These are phyloP conservation scores for Meta bourneti DNA, from an alignment of 2,888 invertebrate genomes.

Conservation along the genomic window DNA sequence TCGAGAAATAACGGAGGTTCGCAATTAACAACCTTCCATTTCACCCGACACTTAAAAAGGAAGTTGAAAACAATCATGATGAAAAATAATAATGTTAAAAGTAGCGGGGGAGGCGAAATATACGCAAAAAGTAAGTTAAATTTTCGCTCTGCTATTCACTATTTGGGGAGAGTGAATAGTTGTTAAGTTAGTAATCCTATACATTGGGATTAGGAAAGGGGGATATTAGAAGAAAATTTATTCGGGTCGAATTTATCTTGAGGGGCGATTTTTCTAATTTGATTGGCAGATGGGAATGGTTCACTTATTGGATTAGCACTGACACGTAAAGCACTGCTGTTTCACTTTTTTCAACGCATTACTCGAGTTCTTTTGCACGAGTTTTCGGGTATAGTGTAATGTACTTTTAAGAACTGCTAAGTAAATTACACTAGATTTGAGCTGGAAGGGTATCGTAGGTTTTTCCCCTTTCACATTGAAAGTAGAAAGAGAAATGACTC, in stretches of 20 bases:
- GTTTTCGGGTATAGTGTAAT: background rate
- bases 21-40: conserved; percentile 75
- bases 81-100: conserved; percentile 73
- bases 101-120: conserved; percentile 4
- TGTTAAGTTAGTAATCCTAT: conserved; percentile 53
- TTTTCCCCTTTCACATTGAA: background rate
- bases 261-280: conserved; percentile 53
- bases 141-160: conserved; percentile 36
- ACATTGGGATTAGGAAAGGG: conserved; percentile 25
- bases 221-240: conserved; percentile 1
- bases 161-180: conserved; percentile 56
- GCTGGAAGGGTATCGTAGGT: background rate
- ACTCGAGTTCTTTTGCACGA: background rate
- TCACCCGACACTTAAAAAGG: conserved; percentile 73
- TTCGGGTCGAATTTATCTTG: conserved; percentile 46
- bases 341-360: background rate
- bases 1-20: conserved; percentile 66
- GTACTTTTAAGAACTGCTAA: background rate
- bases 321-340: background rate
- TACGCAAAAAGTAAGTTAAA: conserved; percentile 59
- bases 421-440: background rate
- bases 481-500: background rate
- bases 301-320: conserved; percentile 43
- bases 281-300: conserved; percentile 11
- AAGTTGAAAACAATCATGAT: conserved; percentile 73